phyloP scores from a whole-genome alignment of 2,888 invertebrate species.

The Tetranychus piercei region DNA sequence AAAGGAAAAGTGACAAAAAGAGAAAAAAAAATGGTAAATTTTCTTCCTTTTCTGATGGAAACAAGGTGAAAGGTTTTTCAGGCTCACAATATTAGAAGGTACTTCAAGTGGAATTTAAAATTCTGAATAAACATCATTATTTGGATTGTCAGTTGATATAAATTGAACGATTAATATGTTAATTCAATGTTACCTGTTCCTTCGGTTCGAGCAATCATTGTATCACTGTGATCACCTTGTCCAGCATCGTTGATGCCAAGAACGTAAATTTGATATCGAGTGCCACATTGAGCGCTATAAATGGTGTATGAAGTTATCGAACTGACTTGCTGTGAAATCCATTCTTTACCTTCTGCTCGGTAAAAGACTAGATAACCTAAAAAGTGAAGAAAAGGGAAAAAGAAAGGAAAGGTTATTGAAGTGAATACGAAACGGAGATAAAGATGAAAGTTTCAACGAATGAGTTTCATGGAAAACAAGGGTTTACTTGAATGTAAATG shows the following conservation, averaged over 20 bases:
- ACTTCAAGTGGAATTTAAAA: too few relatives aligned
- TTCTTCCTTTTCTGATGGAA: too few relatives aligned
- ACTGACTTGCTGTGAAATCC: slow-evolving; percentile 7
- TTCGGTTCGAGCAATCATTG: background rate
- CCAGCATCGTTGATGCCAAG: slow-evolving; percentile 9
- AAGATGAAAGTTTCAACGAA: background rate
- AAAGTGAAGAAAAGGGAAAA: background rate
- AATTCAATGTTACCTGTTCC: background rate
- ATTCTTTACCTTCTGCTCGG: slow-evolving; percentile 6
- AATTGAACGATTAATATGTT: background rate
- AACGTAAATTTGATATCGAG: slow-evolving; percentile 7
- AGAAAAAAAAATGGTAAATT: too few relatives aligned
- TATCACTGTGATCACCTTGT: slow-evolving; percentile 2
- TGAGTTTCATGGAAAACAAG: too few relatives aligned
- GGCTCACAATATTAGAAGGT: too few relatives aligned
- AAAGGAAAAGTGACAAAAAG: too few relatives aligned
- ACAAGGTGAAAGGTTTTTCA: too few relatives aligned
- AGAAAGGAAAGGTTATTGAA: background rate
- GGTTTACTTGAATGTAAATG: too few relatives aligned
- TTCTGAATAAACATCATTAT: too few relatives aligned
- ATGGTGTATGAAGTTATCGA: background rate
- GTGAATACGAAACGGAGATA: too few relatives aligned
- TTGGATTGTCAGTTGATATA: too few relatives aligned
- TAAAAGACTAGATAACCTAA: slow-evolving; percentile 7
- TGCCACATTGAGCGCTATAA: background rate